Base-by-base conservation (phyloP, 2,888 invertebrate species). In the Chaitophorus viminalis region DNA sequence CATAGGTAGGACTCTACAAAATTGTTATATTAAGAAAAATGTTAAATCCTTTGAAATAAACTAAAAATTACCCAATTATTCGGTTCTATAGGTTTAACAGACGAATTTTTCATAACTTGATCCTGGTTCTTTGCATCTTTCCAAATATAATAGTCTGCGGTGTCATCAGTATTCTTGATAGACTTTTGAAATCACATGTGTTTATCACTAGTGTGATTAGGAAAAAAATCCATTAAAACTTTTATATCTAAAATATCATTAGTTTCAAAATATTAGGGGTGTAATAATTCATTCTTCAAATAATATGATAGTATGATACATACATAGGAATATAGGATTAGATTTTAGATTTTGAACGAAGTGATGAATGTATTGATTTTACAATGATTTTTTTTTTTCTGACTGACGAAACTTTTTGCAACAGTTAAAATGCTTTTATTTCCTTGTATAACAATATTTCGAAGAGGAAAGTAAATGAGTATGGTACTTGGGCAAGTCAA, bases 211-310 rank as follows among this genome's bases (percentile, higher is more conserved):
- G 91, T 91, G 86, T 91, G 91, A 89, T 91, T 91, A 60, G 91
- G 91, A 39, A 91, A 90, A 74, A 91, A 84, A 84, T 91, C 91
- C 88, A 91, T 82, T n/a, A 91, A 90, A 21, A 91, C 85, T 90
- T 90, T 91, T 54, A 91, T 82, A 87, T 88, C 91, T 91, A 82
- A 8, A 89, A 54, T 5, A 60, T 74, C 8, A 72, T 21, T 60
- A 78, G 54, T 60, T 70, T 31, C 60, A 31, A 31, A 65, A 39
- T 8, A 17, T 14, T 68, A 31, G 33, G 5, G 14, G 46, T 87
- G n/a, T 87, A 11, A 74, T n/a, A n/a, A 79, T 25, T 87, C 79
- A 25, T 79, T 72, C 3, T 79, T 29, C n/a, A 33, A 46, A 46
- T 46, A 2, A 46, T 46, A 46, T 46, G 14, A 46, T 39, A 14